Evolutionary conservation across 1,140 invertebrate species (phyloP).

Genomic region (Tetranychus urticae): DNA sequence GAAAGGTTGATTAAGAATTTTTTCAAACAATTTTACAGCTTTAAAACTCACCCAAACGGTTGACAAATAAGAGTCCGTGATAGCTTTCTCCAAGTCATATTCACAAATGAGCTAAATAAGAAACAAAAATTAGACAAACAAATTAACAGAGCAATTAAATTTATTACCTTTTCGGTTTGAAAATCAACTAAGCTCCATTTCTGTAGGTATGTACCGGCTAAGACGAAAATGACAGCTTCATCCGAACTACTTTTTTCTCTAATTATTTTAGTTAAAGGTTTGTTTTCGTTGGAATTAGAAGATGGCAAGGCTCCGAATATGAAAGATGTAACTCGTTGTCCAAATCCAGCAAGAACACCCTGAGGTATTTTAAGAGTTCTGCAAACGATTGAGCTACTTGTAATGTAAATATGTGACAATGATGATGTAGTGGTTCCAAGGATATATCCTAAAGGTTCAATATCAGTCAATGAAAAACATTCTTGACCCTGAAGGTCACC

Average conservation of each 20-base stretch:
- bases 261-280: slow-evolving; percentile 27
- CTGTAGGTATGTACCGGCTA: slow-evolving; percentile 38
- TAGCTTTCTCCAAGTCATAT: slow-evolving; percentile 32
- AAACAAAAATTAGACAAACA: not conserved
- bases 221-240: slow-evolving; percentile 29
- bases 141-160: not conserved
- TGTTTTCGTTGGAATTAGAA: slow-evolving; percentile 41
- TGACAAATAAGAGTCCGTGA: slow-evolving; percentile 33
- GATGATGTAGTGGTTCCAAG: slow-evolving; percentile 75
- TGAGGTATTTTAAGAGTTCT: slow-evolving; percentile 45
- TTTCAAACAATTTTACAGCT: slow-evolving; percentile 3
- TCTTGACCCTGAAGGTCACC: slow-evolving; percentile 51
- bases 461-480: slow-evolving; percentile 41
- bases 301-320: slow-evolving; percentile 51
- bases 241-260: slow-evolving; percentile 16
- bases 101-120: slow-evolving; percentile 28
- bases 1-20: slow-evolving; percentile 1
- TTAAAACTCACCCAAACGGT: slow-evolving; percentile 30
- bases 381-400: slow-evolving; percentile 35
- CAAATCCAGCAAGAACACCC: slow-evolving; percentile 65
- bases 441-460: slow-evolving; percentile 43
- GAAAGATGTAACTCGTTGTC: slow-evolving; percentile 53
- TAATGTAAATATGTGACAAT: slow-evolving; percentile 37
- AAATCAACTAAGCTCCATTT: slow-evolving; percentile 34
- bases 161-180: slow-evolving; percentile 15